Base-by-base conservation (phyloP, 2,113 vertebrate genomes). In the Sminthopsis crassicaudata region DNA sequence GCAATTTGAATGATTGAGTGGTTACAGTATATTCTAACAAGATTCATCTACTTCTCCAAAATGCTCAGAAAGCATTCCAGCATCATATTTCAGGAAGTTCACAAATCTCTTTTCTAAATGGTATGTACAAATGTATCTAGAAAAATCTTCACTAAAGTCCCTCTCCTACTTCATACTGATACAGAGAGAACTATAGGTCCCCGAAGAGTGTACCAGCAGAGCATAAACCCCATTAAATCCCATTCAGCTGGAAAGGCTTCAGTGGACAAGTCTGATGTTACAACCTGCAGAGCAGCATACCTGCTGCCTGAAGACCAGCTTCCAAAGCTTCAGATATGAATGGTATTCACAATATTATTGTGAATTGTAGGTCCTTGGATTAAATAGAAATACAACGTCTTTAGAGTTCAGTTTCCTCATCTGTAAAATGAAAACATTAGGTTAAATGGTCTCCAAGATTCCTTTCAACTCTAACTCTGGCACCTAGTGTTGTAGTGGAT, bases 1-100 rank as follows among this genome's bases (percentile, higher is more conserved):
- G 7, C 8, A 0, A 3, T 89, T 26, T 67, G 76, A 92, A 76
- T 46, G 55, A 46, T 23, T 6, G 76, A 92, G 57, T 30, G 51
- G 30, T 23, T 6, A 76, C 53, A 50, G 52, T 52, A 6, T 46
- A 51, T 84, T 91, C 94, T 92, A 92, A 53, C 53, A 90, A 95
- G 92, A 27, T 27, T 91, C 67, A 60, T 94, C 91, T 91, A 91
- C 67, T 51, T 42, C n/a, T 23, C 57, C 91, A 92, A 92, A 93
- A 84, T 42, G 1, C 36, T 84, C 67, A 23, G 16, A 42, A 16
- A 84, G 67, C n/a, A 22, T 84, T 84, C 67, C 67, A 42, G n/a
- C 8, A 1, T 22, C 19, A 8, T 42, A 42, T 84, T 42, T 42
- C 16, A 84, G n/a, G n/a, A 84, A 2, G 67, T 42, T n/a, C 16